phyloP scores from a whole-genome alignment of 2,888 invertebrate genomes.

The Drosophila barbarae region DNA sequence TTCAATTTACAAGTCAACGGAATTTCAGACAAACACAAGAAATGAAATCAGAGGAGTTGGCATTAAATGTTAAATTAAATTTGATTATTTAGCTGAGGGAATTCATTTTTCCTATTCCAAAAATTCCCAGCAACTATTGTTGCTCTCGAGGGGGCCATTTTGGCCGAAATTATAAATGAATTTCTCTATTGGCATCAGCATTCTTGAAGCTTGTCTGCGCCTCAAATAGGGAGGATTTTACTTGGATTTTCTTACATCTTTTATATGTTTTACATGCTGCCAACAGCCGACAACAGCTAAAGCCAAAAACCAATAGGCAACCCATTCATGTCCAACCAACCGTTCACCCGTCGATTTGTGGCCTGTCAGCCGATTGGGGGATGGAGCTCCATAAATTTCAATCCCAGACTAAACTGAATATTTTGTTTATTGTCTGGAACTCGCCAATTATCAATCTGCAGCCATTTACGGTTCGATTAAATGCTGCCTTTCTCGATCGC shows the following conservation, averaged over 20 bases:
- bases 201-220: slow-evolving; percentile 17
- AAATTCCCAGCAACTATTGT: slow-evolving; percentile 2
- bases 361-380: slow-evolving; percentile 21
- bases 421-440: slow-evolving; percentile 11
- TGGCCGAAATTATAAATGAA: slow-evolving; percentile 29
- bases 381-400: slow-evolving; percentile 30
- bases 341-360: slow-evolving; percentile 26
- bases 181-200: slow-evolving; percentile 12
- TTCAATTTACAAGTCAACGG: slow-evolving; percentile 5
- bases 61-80: slow-evolving; percentile 23
- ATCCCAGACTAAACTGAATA: slow-evolving; percentile 13
- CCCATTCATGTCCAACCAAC: slow-evolving; percentile 29
- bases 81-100: background rate
- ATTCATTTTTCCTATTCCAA: background rate
- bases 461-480: background rate
- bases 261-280: slow-evolving; percentile 23
- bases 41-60: slow-evolving; percentile 7
- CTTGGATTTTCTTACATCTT: slow-evolving; percentile 22
- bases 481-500: slow-evolving; percentile 5
- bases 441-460: slow-evolving; percentile 13
- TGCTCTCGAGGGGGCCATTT: slow-evolving; percentile 7
- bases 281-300: background rate
- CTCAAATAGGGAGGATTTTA: slow-evolving; percentile 1
- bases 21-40: background rate
- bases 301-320: slow-evolving; percentile 14